Conservation (phyloP, 2,113 vertebrate genomes). For the Pollimyrus isidori region DNA sequence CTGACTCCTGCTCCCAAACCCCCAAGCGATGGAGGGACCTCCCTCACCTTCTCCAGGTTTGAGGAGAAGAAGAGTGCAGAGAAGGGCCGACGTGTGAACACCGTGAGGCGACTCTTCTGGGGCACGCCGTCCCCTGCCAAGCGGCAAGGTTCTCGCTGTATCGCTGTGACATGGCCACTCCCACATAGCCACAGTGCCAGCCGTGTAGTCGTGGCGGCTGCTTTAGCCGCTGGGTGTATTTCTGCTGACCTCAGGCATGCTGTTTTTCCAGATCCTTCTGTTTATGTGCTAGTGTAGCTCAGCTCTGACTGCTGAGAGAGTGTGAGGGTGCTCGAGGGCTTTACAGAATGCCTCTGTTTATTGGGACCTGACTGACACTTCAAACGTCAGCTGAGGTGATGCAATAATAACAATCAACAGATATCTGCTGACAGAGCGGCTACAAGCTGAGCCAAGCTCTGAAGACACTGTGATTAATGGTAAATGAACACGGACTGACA, state of each 20-base stretch:
- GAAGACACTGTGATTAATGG: neutral
- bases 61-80: conserved; percentile 61
- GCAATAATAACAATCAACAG: too few relatives aligned
- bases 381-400: neutral
- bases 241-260: neutral
- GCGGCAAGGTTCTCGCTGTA: conserved; percentile 39
- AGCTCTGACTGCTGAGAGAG: neutral
- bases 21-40: conserved; percentile 32
- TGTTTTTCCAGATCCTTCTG: neutral
- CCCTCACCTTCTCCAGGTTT: conserved; percentile 54
- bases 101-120: conserved; percentile 60
- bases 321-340: neutral
- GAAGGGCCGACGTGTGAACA: conserved; percentile 56
- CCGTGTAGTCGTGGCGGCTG: neutral
- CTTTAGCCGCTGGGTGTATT: neutral
- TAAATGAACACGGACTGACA: neutral
- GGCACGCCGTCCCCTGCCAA: conserved; percentile 53
- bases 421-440: neutral
- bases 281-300: neutral
- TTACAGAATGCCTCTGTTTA: neutral
- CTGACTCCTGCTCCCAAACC: neutral
- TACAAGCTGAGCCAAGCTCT: neutral
- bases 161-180: neutral
- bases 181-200: neutral
- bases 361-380: neutral